Evolutionary conservation across 2,113 vertebrate genomes (phyloP).

Genomic region (Clarias macrocephalus): DNA sequence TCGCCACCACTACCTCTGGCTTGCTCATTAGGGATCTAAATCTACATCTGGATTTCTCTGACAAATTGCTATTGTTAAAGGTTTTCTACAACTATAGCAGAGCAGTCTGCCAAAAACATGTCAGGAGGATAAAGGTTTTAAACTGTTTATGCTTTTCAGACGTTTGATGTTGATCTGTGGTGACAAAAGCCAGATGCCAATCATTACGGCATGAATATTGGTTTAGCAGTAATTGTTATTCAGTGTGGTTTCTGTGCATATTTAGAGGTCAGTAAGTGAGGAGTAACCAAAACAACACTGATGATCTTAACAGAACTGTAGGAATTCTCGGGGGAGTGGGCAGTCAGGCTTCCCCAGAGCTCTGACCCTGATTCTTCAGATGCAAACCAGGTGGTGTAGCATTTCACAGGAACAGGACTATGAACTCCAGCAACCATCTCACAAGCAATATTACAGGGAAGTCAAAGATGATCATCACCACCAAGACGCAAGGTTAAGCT

Average conservation of each 20-base stretch:
- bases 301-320: slow-evolving; percentile 31
- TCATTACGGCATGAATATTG: background rate
- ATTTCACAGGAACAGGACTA: background rate
- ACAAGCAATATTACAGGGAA: background rate
- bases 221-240: background rate
- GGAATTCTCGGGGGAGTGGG: slow-evolving; percentile 16
- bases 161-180: background rate
- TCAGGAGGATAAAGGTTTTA: background rate
- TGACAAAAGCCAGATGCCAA: background rate
- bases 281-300: slow-evolving; percentile 11
- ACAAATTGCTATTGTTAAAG: background rate
- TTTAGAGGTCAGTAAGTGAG: slow-evolving; percentile 10
- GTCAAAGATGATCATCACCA: background rate
- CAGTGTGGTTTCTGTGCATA: background rate
- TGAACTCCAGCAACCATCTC: background rate
- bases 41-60: background rate
- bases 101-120: background rate
- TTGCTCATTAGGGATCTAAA: background rate
- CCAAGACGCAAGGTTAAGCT: background rate
- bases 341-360: slow-evolving; percentile 14
- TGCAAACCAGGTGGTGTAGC: background rate
- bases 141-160: background rate
- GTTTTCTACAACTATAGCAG: background rate
- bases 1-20: background rate
- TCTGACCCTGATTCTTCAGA: background rate